These are phyloP conservation scores for Haemorhous mexicanus DNA, from an alignment of 2,113 vertebrate species.

Conservation along the genomic window DNA sequence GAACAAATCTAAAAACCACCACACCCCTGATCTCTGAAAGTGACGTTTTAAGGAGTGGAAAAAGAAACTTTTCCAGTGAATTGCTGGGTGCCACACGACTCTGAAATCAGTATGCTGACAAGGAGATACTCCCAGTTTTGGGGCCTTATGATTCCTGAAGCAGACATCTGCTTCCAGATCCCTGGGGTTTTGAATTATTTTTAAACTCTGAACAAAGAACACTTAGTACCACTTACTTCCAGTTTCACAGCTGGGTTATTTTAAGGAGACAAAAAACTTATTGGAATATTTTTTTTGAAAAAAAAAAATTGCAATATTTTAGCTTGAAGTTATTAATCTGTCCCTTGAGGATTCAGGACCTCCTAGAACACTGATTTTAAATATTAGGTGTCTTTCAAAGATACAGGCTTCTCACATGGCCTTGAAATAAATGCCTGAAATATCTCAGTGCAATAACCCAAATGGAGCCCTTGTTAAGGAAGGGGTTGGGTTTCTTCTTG, in stretches of 20 bases:
- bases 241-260: constrained; percentile 59
- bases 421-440: constrained; percentile 9
- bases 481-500: background rate
- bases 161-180: constrained; percentile 58
- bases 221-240: constrained; percentile 53
- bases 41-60: background rate
- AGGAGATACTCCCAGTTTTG: background rate
- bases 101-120: background rate
- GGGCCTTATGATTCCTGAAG: constrained; percentile 8
- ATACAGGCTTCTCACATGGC: background rate
- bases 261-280: constrained; percentile 38
- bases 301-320: background rate
- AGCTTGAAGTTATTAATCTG: constrained; percentile 21
- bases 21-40: background rate
- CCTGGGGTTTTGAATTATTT: constrained; percentile 46
- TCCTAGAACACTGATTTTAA: background rate
- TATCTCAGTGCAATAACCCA: background rate
- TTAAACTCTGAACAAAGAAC: constrained; percentile 63
- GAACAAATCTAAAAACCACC: background rate
- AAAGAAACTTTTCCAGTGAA: background rate
- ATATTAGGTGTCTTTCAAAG: background rate
- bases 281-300: background rate
- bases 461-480: background rate
- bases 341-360: background rate
- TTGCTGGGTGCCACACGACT: background rate